Percentiles rank a stretch among this genome's conserved stretches.
These are phyloP conservation scores for Drosophila diplacantha DNA, from an alignment of 2,888 invertebrate species.

Conservation along the genomic window DNA sequence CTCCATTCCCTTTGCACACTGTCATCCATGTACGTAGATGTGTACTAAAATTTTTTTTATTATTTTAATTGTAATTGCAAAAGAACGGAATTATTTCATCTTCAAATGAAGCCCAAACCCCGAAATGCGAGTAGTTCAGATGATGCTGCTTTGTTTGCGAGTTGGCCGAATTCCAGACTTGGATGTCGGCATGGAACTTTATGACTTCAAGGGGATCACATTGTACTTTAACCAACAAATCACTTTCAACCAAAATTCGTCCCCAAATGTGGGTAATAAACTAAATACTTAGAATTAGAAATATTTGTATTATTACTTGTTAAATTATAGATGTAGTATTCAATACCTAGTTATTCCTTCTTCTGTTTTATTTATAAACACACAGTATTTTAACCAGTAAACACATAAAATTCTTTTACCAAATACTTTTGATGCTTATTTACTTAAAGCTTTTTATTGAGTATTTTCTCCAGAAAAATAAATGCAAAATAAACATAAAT, in stretches of 20 bases:
- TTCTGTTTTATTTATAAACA: not conserved
- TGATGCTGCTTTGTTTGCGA: not conserved
- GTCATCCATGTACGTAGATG: not conserved
- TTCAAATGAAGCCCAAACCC: not conserved
- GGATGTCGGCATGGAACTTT: not conserved
- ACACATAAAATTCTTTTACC: not conserved
- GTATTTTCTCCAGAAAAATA: not conserved
- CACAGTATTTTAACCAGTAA: not conserved
- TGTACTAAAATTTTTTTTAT: slow-evolving; percentile 10
- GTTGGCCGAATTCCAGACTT: not conserved
- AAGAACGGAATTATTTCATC: not conserved
- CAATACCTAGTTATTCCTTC: not conserved
- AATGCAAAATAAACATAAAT: not conserved
- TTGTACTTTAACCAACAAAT: not conserved
- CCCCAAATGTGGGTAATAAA: slow-evolving; percentile 5
- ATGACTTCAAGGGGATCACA: not conserved
- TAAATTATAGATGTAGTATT: not conserved
- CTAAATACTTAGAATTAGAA: too few species aligned
- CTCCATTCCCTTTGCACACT: slow-evolving; percentile 1
- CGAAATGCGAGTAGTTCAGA: slow-evolving; percentile 1
- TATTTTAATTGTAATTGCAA: slow-evolving; percentile 24
- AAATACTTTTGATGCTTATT: not conserved
- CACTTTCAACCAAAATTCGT: slow-evolving; percentile 1
- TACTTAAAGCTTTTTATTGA: not conserved
- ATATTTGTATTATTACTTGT: not conserved